These are phyloP conservation scores for Sphaeridia pumilis DNA, from an alignment of 2,888 invertebrate species.

Conservation along the genomic window DNA sequence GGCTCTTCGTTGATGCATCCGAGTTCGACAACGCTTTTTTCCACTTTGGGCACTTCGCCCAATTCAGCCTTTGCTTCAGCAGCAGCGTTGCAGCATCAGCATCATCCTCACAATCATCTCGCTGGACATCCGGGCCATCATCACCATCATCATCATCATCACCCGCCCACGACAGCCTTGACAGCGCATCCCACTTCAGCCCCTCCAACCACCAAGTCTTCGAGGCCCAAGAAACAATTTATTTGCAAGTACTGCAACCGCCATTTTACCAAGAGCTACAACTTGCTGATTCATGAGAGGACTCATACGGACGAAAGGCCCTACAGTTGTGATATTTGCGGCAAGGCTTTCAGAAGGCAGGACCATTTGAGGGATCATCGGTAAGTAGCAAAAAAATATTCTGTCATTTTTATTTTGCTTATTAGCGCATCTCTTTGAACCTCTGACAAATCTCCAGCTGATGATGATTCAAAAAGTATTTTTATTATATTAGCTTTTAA, in stretches of 20 bases:
- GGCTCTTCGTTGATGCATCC: no score
- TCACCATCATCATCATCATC: constrained; percentile 4
- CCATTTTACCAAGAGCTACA: constrained; percentile 24
- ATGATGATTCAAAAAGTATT: no score
- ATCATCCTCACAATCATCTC: constrained; percentile 2
- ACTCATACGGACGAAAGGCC: constrained; percentile 32
- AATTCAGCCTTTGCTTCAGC: not conserved
- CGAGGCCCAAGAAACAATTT: constrained; percentile 24
- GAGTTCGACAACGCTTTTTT: no score
- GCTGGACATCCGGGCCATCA: constrained; percentile 4
- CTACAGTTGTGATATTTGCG: constrained; percentile 93
- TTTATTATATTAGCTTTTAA: no score
- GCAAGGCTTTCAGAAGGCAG: constrained; percentile 92
- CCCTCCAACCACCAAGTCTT: constrained; percentile 11
- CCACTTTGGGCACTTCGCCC: no score
- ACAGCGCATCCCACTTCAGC: constrained; percentile 3
- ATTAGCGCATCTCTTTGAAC: no score
- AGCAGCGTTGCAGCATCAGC: no score
- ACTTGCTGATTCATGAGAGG: constrained; percentile 27
- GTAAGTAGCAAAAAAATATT: constrained; percentile 13
- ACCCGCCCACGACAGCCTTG: not conserved
- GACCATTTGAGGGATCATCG: constrained; percentile 89
- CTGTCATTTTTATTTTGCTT: not conserved
- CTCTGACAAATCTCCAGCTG: no score
- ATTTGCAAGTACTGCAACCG: constrained; percentile 28